Conservation (phyloP, 2,113 vertebrate genomes). For the Poicephalus meyeri region DNA sequence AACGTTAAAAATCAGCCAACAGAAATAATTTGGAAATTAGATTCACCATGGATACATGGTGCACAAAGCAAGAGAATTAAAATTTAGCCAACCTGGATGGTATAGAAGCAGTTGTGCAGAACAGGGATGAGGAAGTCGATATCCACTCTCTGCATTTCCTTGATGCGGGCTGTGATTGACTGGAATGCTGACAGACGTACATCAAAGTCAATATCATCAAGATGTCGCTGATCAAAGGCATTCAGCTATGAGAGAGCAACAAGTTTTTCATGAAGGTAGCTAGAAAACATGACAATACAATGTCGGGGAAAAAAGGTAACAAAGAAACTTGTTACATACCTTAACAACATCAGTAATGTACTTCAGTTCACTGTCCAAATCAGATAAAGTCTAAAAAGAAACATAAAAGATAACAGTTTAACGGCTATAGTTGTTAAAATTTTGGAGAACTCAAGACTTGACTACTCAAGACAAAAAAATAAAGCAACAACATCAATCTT, state of each 20-base stretch:
- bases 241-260: conserved; percentile 81
- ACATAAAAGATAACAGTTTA: background rate
- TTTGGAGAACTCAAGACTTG: background rate
- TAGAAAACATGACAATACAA: background rate
- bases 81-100: conserved; percentile 82
- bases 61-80: background rate
- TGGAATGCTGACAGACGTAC: conserved; percentile 89
- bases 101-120: conserved; percentile 94
- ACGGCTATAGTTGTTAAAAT: background rate
- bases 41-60: background rate
- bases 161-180: conserved; percentile 76
- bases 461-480: background rate
- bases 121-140: conserved; percentile 81
- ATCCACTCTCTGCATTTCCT: conserved; percentile 86
- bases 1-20: background rate
- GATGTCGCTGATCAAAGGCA: conserved; percentile 89
- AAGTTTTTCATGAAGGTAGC: background rate
- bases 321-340: conserved; percentile 71
- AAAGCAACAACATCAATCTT: background rate
- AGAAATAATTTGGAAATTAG: background rate
- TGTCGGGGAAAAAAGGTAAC: background rate
- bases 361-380: conserved; percentile 80
- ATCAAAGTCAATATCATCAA: conserved; percentile 94
- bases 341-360: conserved; percentile 89
- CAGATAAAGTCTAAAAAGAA: conserved; percentile 84